Conservation (phyloP, 2,113 vertebrate species). For the Oenanthe melanoleuca region DNA sequence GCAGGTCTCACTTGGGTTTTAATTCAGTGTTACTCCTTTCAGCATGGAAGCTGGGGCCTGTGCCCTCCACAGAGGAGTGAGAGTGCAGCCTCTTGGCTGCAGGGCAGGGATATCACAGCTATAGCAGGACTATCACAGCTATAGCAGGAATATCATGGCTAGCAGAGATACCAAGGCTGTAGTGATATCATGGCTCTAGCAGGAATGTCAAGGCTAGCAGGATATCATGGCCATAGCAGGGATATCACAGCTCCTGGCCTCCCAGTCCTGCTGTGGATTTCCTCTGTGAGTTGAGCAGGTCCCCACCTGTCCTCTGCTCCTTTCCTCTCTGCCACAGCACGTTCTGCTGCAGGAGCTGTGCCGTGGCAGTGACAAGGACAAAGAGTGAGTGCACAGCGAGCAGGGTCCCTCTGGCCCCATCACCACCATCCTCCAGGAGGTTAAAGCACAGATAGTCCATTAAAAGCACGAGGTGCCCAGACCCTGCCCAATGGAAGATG, state of each 20-base stretch:
- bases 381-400: not conserved
- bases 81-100: not conserved
- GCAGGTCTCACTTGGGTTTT: not conserved
- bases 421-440: accelerated
- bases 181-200: not conserved
- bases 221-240: not conserved
- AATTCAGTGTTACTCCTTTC: not conserved
- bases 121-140: not conserved
- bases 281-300: not conserved
- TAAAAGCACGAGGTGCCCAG: not conserved
- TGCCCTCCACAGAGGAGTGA: not conserved
- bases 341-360: not conserved
- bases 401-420: not conserved
- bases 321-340: not conserved
- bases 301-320: not conserved
- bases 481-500: not conserved
- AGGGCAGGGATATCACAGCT: not conserved
- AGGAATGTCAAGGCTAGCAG: not conserved
- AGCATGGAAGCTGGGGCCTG: not conserved
- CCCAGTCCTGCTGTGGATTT: not conserved
- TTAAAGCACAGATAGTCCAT: not conserved
- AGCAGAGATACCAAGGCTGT: not conserved
- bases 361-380: not conserved
- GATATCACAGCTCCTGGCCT: not conserved
- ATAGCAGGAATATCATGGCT: not conserved